A percentile compares a stretch with the other conserved stretches of the same genome.
Conservation (phyloP, 1,140 invertebrate genomes). For the Bombus consobrinus region DNA sequence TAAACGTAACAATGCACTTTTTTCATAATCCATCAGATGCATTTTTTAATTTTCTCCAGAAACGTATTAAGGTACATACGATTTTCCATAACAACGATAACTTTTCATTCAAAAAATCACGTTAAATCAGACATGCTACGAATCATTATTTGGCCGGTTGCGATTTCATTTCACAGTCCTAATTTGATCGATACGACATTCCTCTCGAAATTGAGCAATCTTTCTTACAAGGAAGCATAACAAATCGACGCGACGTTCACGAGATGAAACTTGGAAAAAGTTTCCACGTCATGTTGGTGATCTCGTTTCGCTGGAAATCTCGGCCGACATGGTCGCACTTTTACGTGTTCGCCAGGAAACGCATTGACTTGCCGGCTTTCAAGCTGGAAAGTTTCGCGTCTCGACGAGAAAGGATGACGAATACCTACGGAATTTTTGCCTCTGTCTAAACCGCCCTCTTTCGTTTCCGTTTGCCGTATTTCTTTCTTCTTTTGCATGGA, state of each 20-base stretch:
- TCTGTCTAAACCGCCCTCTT: not conserved
- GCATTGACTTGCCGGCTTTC: slow-evolving; percentile 1
- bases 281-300: slow-evolving; percentile 1
- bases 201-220: not conserved
- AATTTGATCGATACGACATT: not conserved
- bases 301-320: slow-evolving; percentile 15
- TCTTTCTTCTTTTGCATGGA: not conserved
- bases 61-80: no score
- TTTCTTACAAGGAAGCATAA: not conserved
- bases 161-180: not conserved
- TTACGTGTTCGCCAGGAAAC: not conserved
- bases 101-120: not conserved
- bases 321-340: slow-evolving; percentile 14
- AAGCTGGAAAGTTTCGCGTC: not conserved
- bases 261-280: not conserved
- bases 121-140: not conserved
- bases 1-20: no score
- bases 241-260: no score
- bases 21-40: no score
- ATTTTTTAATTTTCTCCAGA: no score
- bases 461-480: not conserved
- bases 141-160: not conserved
- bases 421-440: slow-evolving; percentile 3
- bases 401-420: not conserved
- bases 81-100: not conserved